These are phyloP conservation scores for Brachionus plicatilis DNA, from an alignment of 1,140 invertebrate species.

Conservation along the genomic window DNA sequence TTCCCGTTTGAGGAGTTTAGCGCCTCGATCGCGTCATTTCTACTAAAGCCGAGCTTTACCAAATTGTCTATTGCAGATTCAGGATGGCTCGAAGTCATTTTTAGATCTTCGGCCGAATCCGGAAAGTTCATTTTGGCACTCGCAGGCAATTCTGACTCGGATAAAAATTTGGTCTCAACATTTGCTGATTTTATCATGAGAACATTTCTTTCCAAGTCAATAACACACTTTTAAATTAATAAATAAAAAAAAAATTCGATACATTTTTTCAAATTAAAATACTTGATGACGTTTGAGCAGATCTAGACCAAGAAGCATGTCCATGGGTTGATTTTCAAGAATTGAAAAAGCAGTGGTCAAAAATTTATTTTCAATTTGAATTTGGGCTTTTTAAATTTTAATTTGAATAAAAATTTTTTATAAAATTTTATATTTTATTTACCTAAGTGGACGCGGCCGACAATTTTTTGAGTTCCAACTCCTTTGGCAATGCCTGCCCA, in stretches of 20 bases:
- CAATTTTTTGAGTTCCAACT: conserved; percentile 84
- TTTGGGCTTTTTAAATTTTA: conserved; percentile 62
- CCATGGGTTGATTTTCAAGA: conserved; percentile 94
- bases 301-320: conserved; percentile 92
- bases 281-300: conserved; percentile 83
- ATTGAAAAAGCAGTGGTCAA: conserved; percentile 93
- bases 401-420: neutral
- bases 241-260: conserved; percentile 27
- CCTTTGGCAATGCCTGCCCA: conserved; percentile 90
- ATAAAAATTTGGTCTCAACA: conserved; percentile 79
- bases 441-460: conserved; percentile 82
- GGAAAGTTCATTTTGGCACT: conserved; percentile 47
- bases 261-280: neutral
- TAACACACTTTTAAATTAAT: conserved; percentile 67
- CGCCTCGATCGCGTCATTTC: conserved; percentile 13
- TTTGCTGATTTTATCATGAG: conserved; percentile 89
- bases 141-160: conserved; percentile 73
- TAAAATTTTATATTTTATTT: conserved; percentile 57
- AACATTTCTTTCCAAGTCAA: conserved; percentile 82
- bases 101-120: neutral
- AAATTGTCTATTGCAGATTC: neutral
- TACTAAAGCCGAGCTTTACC: neutral
- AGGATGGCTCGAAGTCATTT: neutral
- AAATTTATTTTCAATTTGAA: conserved; percentile 87
- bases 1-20: conserved; percentile 4